A percentile compares a stretch with the other conserved stretches of the same genome.
These are phyloP conservation scores for Dryocosmus kuriphilus DNA, from an alignment of 2,888 invertebrate genomes.

Conservation along the genomic window DNA sequence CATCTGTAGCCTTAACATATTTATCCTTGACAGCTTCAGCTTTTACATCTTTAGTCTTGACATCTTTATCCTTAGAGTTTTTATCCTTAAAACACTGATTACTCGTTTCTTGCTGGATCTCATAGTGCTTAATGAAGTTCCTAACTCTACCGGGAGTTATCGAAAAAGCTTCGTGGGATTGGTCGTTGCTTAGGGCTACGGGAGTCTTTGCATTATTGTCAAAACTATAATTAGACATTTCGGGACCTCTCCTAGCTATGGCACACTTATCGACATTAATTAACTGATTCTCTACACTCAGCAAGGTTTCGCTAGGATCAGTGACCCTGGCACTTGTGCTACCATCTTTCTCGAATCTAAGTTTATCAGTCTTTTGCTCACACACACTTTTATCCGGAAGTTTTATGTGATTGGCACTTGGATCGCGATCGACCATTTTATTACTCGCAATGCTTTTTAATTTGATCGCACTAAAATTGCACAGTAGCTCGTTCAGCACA, in stretches of 20 bases:
- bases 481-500: conserved; percentile 71
- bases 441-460: conserved; percentile 55
- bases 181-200: conserved; percentile 74
- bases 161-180: conserved; percentile 65
- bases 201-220: conserved; percentile 74
- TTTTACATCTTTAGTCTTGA: conserved; percentile 4
- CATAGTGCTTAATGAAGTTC: conserved; percentile 73
- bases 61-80: conserved; percentile 49
- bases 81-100: conserved; percentile 64
- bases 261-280: conserved; percentile 68
- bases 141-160: conserved; percentile 75
- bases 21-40: conserved; percentile 52
- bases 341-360: conserved; percentile 18
- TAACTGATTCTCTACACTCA: conserved; percentile 42
- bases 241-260: conserved; percentile 68
- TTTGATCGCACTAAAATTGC: conserved; percentile 70
- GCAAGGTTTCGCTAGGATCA: conserved; percentile 37
- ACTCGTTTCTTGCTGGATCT: conserved; percentile 66
- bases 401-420: conserved; percentile 41
- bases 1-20: not conserved
- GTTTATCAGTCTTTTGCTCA: conserved; percentile 50
- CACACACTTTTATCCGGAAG: conserved; percentile 7
- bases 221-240: conserved; percentile 68
- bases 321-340: conserved; percentile 40
- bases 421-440: not conserved